A percentile compares a stretch with the other conserved stretches of the same genome.
Conservation (phyloP, 2,888 invertebrate species). For the Drosophila robusta region DNA sequence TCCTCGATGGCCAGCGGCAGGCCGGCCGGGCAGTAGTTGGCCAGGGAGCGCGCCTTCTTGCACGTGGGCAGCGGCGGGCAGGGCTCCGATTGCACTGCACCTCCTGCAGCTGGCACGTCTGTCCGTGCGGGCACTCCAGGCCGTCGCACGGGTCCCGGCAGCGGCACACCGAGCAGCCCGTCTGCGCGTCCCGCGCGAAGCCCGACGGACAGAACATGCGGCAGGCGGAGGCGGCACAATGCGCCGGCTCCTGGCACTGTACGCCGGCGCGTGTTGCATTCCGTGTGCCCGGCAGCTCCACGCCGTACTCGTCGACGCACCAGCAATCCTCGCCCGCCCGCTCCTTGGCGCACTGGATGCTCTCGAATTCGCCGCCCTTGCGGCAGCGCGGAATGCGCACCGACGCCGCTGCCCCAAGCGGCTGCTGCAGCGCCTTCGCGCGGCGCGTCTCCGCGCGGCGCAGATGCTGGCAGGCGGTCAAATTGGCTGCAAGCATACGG, state of each 20-base stretch:
- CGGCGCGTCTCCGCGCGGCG: constrained; percentile 88
- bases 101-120: constrained; percentile 92
- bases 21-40: constrained; percentile 92
- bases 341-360: constrained; percentile 90
- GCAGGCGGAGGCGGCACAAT: constrained; percentile 92
- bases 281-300: constrained; percentile 91
- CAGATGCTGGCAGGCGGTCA: constrained; percentile 89
- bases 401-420: constrained; percentile 29
- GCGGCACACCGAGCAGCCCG: constrained; percentile 92
- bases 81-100: constrained; percentile 91
- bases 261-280: constrained; percentile 75
- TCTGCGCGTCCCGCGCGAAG: constrained; percentile 88
- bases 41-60: constrained; percentile 91
- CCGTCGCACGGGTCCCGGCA: constrained; percentile 93
- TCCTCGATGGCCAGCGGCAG: constrained; percentile 90
- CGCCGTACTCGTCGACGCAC: constrained; percentile 93
- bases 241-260: constrained; percentile 86
- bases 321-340: constrained; percentile 90
- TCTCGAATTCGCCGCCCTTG: constrained; percentile 90
- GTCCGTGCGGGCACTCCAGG: constrained; percentile 90
- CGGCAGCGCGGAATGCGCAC: constrained; percentile 90
- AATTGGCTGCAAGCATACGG: constrained; percentile 66
- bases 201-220: constrained; percentile 95
- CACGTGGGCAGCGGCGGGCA: constrained; percentile 95
- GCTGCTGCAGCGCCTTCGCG: constrained; percentile 86